Evolutionary conservation across 2,797 vertebrate species (phyloP).

Genomic region (Melanotaenia boesemani): DNA sequence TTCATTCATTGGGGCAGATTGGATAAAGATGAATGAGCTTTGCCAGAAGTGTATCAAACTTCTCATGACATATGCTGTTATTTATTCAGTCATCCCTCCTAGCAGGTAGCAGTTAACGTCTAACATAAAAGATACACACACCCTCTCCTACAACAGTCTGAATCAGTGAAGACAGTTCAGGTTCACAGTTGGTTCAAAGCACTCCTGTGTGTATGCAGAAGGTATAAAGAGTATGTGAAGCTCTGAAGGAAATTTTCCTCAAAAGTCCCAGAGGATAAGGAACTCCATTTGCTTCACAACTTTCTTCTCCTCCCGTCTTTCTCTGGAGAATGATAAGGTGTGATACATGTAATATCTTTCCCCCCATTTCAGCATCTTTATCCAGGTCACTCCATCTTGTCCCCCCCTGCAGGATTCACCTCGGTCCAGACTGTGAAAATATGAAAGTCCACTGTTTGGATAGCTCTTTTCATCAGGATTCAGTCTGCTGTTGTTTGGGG

Average conservation of each 20-base stretch:
- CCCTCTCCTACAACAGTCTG: conserved; percentile 20
- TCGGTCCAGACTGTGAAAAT: conserved; percentile 28
- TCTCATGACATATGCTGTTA: conserved; percentile 45
- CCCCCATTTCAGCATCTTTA: conserved; percentile 22
- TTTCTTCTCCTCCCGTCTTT: conserved; percentile 15
- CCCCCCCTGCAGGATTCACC: conserved; percentile 30
- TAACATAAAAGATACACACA: conserved; percentile 40
- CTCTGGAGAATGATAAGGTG: conserved; percentile 39
- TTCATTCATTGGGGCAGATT: conserved; percentile 52
- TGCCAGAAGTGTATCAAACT: conserved; percentile 34
- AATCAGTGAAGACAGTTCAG: conserved; percentile 42
- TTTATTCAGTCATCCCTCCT: conserved; percentile 43
- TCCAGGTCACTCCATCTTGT: conserved; percentile 36
- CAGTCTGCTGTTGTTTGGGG: conserved; percentile 10
- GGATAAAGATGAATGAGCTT: conserved; percentile 67
- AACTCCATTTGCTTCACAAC: conserved; percentile 65
- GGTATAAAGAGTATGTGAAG: conserved; percentile 40
- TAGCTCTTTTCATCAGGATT: conserved; percentile 4
- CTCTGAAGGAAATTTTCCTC: conserved; percentile 43
- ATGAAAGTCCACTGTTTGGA: conserved; percentile 25
- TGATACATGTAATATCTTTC: conserved; percentile 43
- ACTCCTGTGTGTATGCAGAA: conserved; percentile 49
- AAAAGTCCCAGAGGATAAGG: conserved; percentile 59
- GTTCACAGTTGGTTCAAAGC: conserved; percentile 71
- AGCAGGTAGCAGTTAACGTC: conserved; percentile 37